Percentiles rank a stretch among this genome's conserved stretches.
Evolutionary conservation across 2,113 vertebrate species (phyloP).

Genomic region (Trachemys scripta): DNA sequence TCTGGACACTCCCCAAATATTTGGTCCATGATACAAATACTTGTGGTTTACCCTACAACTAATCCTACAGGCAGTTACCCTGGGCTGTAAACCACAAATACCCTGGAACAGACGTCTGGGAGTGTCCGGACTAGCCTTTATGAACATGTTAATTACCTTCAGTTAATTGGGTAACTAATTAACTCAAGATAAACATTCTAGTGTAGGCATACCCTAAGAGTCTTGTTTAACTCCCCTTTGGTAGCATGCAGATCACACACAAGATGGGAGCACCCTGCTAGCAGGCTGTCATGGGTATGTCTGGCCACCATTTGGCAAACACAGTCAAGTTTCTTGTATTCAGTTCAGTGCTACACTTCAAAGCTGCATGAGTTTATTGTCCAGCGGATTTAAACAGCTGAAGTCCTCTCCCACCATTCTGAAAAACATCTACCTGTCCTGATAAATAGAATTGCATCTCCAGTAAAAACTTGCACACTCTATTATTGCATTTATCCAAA

Average conservation of each 20-base stretch:
- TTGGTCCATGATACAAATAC: background rate
- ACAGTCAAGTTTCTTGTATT: background rate
- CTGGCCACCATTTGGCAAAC: background rate
- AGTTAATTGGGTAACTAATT: background rate
- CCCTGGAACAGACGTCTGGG: background rate
- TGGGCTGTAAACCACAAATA: constrained; percentile 35
- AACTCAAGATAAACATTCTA: background rate
- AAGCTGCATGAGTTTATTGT: background rate
- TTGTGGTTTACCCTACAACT: background rate
- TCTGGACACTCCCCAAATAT: constrained; percentile 7
- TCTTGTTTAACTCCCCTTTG: background rate
- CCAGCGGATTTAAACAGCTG: background rate
- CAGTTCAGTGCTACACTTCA: background rate
- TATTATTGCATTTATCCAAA: accelerated
- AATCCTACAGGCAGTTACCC: background rate
- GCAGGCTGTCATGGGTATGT: background rate
- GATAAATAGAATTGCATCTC: background rate
- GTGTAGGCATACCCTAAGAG: background rate
- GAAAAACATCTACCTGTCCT: background rate
- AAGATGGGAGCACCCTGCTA: background rate
- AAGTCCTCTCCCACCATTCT: background rate
- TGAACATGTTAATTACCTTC: accelerated
- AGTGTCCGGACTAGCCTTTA: background rate
- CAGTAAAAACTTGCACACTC: background rate
- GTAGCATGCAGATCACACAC: background rate